Evolutionary conservation across 2,888 invertebrate species (phyloP), one percentile per base, ranked within the genome.

Genomic region (Dryocosmus kuriphilus): DNA sequence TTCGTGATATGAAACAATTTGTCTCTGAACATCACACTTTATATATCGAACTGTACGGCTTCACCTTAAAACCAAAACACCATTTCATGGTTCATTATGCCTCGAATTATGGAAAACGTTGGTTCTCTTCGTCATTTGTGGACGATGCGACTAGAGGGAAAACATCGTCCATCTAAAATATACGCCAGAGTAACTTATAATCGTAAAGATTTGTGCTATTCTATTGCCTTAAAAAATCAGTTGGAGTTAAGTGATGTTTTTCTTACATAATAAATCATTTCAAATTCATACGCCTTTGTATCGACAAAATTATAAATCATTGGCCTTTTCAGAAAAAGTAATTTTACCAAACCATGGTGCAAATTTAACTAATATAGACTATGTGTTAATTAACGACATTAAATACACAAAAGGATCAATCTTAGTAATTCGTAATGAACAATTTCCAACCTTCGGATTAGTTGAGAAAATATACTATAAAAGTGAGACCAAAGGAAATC

Each of bases 131-230:
- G 55, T n/a, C 5, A 35, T 51, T 24, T 55, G 16, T 73, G 73
- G 73, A 73, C 73, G 19, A 32, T 73, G 30, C n/a, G 55, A 19
- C 16, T 73, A n/a, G 32, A 55, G 24, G 73, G 30, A 27, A 73
- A 73, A 30, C 73, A 73, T 55, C 51, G 73, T 30, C 73, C 51
- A 27, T 55, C n/a, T 57, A 55, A 73, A 73, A 73, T 51, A 22
- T 55, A 51, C 30, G 51, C 30, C 16, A 30, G 41, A 35, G 67
- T 46, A 35, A 67, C n/a, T 22, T 35, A 67, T 22, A 67, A 22
- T 32, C 14, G 67, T 7, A 38, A 67, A 67, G 41, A 67, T 32
- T 11, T 67, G 2, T 67, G 67, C 38, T 41, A 67, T 22, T 67
- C 35, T 16, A 35, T 67, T 46, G 67, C 67, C 8, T 27, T 67